phyloP scores from a whole-genome alignment of 2,113 vertebrate genomes.

The Podarcis cretensis region DNA sequence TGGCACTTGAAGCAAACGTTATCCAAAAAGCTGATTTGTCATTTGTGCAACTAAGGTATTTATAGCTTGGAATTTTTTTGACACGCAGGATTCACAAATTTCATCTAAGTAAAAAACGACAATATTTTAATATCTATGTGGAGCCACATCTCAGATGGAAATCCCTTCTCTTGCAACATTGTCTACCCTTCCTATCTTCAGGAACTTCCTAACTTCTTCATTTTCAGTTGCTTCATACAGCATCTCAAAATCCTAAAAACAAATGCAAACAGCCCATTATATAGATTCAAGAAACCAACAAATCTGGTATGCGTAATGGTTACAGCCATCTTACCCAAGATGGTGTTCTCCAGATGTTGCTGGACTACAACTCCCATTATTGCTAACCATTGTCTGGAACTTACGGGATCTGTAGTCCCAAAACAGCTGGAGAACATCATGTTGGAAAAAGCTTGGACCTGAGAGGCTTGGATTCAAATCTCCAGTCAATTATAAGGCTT shows the following conservation, averaged over 20 bases:
- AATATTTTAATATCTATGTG: too few species aligned
- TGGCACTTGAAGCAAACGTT: background rate
- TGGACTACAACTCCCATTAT: too few species aligned
- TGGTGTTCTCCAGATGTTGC: too few species aligned
- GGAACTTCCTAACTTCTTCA: conserved; percentile 33
- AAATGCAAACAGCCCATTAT: background rate
- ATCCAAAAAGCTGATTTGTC: background rate
- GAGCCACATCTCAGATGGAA: accelerated
- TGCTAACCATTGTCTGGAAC: too few species aligned
- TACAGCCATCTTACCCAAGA: background rate
- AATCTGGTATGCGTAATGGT: background rate
- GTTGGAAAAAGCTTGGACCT: background rate
- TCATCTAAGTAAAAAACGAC: background rate
- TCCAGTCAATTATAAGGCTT: background rate
- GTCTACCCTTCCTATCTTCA: background rate
- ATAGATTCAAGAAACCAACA: background rate
- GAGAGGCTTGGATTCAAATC: background rate
- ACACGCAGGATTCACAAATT: accelerated
- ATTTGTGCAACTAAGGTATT: background rate
- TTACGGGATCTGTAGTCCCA: too few species aligned
- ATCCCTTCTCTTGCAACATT: background rate
- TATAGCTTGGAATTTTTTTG: background rate
- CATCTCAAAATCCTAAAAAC: conserved; percentile 41
- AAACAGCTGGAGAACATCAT: too few species aligned
- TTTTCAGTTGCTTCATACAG: conserved; percentile 27